Percentiles rank a stretch among this genome's conserved stretches.
phyloP scores from a whole-genome alignment of 2,888 invertebrate species.

The Drosophila anceps region DNA sequence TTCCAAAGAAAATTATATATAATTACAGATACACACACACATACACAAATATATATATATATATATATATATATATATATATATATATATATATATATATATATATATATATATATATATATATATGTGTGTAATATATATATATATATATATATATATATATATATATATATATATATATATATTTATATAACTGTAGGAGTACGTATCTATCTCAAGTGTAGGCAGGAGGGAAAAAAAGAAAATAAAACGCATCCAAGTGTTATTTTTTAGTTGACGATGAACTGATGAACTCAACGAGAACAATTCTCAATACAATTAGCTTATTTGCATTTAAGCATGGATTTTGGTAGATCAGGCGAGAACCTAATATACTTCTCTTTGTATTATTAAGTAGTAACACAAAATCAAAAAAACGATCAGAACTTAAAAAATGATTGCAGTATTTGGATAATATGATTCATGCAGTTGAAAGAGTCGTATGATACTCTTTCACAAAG shows the following conservation, averaged over 20 bases:
- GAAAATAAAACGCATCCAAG: background rate
- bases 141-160: background rate
- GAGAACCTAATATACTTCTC: background rate
- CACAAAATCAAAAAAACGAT: background rate
- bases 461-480: background rate
- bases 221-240: background rate
- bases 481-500: background rate
- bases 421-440: too few relatives aligned
- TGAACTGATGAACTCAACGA: slow-evolving; percentile 49
- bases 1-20: slow-evolving; percentile 13
- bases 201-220: background rate
- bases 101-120: background rate
- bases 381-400: slow-evolving; percentile 9
- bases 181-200: background rate
- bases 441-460: background rate
- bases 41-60: background rate
- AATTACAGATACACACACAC: background rate
- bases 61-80: background rate
- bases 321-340: slow-evolving; percentile 65
- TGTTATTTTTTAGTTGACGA: slow-evolving; percentile 18
- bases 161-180: background rate
- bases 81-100: background rate
- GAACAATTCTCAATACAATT: slow-evolving; percentile 59
- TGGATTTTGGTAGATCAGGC: slow-evolving; percentile 21
- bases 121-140: too few relatives aligned